phyloP scores from a whole-genome alignment of 1,140 invertebrate genomes.

The Centruroides vittatus region DNA sequence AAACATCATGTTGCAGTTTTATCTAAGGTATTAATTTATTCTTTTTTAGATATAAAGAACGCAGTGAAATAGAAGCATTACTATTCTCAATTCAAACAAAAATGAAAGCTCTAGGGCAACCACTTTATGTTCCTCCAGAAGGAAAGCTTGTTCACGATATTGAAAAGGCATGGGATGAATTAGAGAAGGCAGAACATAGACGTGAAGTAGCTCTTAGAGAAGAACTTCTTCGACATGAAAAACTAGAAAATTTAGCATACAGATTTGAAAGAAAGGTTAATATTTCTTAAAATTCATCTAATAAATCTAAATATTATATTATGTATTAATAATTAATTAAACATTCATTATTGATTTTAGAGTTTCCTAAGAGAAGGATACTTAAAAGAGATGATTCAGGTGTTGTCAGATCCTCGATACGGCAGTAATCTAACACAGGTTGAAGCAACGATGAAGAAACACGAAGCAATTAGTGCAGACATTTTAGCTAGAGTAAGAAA shows the following conservation, averaged over 20 bases:
- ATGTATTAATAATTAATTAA: too few species aligned
- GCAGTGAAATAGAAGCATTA: slow-evolving; percentile 90
- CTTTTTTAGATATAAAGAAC: slow-evolving; percentile 66
- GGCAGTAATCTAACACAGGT: slow-evolving; percentile 81
- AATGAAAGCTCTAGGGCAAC: slow-evolving; percentile 82
- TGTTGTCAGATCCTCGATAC: slow-evolving; percentile 81
- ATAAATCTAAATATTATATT: neutral
- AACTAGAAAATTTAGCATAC: slow-evolving; percentile 85
- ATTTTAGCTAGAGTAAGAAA: slow-evolving; percentile 59
- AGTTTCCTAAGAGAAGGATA: slow-evolving; percentile 81
- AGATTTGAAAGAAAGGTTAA: slow-evolving; percentile 84
- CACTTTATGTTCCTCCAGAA: slow-evolving; percentile 74
- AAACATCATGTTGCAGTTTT: neutral
- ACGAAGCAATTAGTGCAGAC: slow-evolving; percentile 95
- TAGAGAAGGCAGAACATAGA: slow-evolving; percentile 89
- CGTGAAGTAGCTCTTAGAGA: slow-evolving; percentile 82
- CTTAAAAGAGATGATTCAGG: slow-evolving; percentile 95
- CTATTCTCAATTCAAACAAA: slow-evolving; percentile 95
- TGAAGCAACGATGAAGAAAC: slow-evolving; percentile 94
- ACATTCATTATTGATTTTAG: slow-evolving; percentile 27
- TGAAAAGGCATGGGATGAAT: slow-evolving; percentile 76
- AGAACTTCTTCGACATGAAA: slow-evolving; percentile 81
- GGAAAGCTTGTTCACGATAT: slow-evolving; percentile 79
- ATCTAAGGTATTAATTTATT: neutral
- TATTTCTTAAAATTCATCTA: neutral